Evolutionary conservation across 2,888 invertebrate species (phyloP).

Genomic region (Chelonus formosanus): DNA sequence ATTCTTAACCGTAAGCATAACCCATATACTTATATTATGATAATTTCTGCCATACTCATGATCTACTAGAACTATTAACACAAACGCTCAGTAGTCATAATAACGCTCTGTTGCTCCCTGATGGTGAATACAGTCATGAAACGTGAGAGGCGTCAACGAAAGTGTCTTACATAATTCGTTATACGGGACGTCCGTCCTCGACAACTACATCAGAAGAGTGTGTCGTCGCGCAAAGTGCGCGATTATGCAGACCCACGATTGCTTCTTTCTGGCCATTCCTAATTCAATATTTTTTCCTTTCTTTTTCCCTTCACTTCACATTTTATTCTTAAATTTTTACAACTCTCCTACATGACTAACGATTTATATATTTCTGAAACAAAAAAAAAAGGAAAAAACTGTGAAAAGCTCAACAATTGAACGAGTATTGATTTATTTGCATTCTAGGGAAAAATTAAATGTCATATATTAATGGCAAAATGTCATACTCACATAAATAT

Average conservation of each 20-base stretch:
- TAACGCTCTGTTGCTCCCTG: background rate
- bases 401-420: too few species aligned
- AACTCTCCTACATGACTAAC: too few species aligned
- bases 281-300: background rate
- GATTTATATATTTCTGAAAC: too few species aligned
- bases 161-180: constrained; percentile 56
- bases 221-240: background rate
- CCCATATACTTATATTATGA: too few species aligned
- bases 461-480: too few species aligned
- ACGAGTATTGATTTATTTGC: too few species aligned
- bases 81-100: background rate
- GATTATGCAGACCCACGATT: background rate
- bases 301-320: background rate
- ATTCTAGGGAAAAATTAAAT: too few species aligned
- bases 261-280: background rate
- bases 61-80: too few species aligned
- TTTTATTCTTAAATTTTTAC: background rate
- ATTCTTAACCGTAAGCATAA: too few species aligned
- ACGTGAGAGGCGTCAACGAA: constrained; percentile 55
- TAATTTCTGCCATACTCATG: too few species aligned
- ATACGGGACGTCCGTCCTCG: constrained; percentile 53
- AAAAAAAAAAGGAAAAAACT: too few species aligned
- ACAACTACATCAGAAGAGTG: constrained; percentile 34
- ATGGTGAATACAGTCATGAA: constrained; percentile 24
- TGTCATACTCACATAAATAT: background rate